These are phyloP conservation scores for Xiphias gladius DNA, from an alignment of 2,113 vertebrate genomes.

Conservation along the genomic window DNA sequence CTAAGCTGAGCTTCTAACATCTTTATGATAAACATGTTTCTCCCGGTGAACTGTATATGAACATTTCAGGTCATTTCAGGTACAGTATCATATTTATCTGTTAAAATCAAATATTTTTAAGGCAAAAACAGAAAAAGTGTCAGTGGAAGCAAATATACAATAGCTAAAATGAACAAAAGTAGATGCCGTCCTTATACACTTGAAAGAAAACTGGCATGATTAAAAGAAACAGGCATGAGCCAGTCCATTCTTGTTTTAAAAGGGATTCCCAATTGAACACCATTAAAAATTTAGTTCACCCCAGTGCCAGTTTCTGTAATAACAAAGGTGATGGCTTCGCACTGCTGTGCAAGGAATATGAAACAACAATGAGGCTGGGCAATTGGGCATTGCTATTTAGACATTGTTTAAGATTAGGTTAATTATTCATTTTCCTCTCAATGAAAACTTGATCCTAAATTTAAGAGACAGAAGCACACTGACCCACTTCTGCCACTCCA, in stretches of 20 bases:
- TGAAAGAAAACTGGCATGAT: not conserved
- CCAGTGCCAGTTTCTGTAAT: not conserved
- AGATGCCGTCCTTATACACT: not conserved
- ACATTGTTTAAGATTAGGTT: constrained; percentile 58
- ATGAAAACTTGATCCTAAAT: constrained; percentile 62
- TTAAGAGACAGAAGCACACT: constrained; percentile 39
- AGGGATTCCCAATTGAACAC: not conserved
- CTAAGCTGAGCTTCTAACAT: no score
- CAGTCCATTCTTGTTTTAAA: not conserved
- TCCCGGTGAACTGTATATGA: no score
- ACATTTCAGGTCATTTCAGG: not conserved
- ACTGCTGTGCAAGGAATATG: constrained; percentile 4
- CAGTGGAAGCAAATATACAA: not conserved
- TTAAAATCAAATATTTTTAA: not conserved
- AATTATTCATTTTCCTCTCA: constrained; percentile 69
- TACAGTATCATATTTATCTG: not conserved
- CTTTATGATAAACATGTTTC: not conserved
- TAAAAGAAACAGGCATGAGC: not conserved
- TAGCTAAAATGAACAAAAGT: not conserved
- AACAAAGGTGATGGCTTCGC: not conserved
- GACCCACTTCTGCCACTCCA: constrained; percentile 74
- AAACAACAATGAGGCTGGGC: not conserved
- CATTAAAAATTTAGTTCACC: not conserved
- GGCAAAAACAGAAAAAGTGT: not conserved
- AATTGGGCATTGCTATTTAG: constrained; percentile 13